Evolutionary conservation across 2,113 vertebrate species (phyloP), one percentile per base, ranked within the genome.

Genomic region (Bos indicus): DNA sequence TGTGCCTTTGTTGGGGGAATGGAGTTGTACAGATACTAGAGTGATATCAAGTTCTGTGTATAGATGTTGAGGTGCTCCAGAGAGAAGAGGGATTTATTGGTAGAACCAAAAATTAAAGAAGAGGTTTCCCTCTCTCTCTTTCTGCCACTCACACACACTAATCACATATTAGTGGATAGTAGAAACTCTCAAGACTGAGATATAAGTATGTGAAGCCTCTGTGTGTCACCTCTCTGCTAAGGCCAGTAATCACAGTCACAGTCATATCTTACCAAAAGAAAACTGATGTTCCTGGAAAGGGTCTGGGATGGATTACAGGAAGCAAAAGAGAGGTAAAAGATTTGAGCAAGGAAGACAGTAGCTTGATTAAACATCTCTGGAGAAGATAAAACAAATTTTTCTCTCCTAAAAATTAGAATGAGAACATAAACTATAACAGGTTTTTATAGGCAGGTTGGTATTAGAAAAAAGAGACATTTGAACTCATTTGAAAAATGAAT

Each of bases 241-340:
- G 43, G 36, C 33, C n/a, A 89, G 0, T 62, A n/a, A 10, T 30
- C 56, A 43, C 0, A 60, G 8, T 9, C 26, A 12, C 0, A 56
- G 6, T 9, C 21, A 15, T 43, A 54, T 23, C 23, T 46, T 43
- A 12, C 83, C 2, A 80, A 87, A 40, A 9, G 6, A 17, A 5
- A 7, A n/a, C 15, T 2, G 0, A 36, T 0, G 4, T 90, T 90
- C 7, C 26, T 81, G 28, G 8, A 62, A 3, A 59, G 6, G 3
- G 0, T 51, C 25, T 46, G 40, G 13, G 62, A 33, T 4, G 40
- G 9, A 21, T 23, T 3, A 46, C 2, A 90, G 19, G 36, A 83
- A 64, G 7, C 4, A 36, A 88, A 67, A 8, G 17, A 84, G 10
- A 15, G 3, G 13, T 36, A 78, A 90, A 23, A 51, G 15, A 91